Evolutionary conservation across 2,113 vertebrate genomes (phyloP), one percentile per base, ranked within the genome.

Genomic region (Bos taurus): DNA sequence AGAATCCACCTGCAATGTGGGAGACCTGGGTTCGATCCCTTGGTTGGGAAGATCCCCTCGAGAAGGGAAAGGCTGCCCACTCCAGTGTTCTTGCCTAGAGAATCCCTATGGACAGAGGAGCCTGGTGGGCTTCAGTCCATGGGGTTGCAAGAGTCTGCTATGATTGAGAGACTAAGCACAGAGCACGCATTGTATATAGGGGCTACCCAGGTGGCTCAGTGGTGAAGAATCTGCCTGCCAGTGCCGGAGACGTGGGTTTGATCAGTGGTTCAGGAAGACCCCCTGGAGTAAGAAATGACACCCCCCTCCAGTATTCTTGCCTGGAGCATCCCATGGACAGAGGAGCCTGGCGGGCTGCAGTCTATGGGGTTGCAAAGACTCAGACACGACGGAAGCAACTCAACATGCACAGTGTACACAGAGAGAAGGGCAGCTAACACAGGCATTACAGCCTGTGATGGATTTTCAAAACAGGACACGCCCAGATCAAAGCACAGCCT

Each of bases 381-480:
- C 71, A 77, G 36, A 43, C 23, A 26, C 6, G 6, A 14, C 71
- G 14, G 23, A 77, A 43, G 36, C 6, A 6, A 7, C 23, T 26
- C 14, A 14, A 14, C 23, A 43, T 7, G 11, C 8, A 12, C 11
- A 13, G 5, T 23, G 19, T 23, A 7, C 26, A 5, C 36, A 15
- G 82, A 74, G 36, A 54, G 21, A 91, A 52, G 33, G 1, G 0
- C 14, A 25, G 1, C 26, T 16, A 50, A 36, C 60, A 25, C 21
- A 71, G 52, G 14, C 33, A 11, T 36, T 33, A 1, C 23, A 82
- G 14, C 62, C 48, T 4, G 0, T 4, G 0, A 11, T 50, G n/a
- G 33, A 17, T 56, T 57, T 83, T 62, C 50, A 80, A 19, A 91
- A 54, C 40, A 6, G 17, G 56, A 12, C 26, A 21, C 14, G 5